Evolutionary conservation across 2,888 invertebrate genomes (phyloP), one percentile per base, ranked within the genome.

Genomic region (Periphyllus acericola): DNA sequence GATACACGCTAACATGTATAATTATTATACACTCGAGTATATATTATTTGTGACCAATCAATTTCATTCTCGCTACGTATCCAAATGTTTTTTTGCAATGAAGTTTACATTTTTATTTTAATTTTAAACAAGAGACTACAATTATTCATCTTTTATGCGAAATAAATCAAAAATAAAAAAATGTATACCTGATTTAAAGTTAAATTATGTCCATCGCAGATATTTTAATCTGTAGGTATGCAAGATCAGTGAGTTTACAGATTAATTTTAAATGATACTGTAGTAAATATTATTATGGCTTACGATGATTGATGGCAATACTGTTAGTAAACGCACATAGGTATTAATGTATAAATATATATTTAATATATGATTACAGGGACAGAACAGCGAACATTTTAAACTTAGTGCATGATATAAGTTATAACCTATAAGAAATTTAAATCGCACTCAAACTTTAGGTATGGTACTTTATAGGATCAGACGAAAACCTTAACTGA

Each of bases 21-120:
- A 81, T 81, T 66, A 66, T n/a, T 71, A 46, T 81, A 36, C 14
- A 17, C 32, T 19, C 29, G 40, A 17, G 32, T 29, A 14, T 17
- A 81, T 40, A 34, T 68, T 71, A 46, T 81, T 81, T 81, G 71
- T 81, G 81, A 68, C 46, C 46, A 46, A 81, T 71, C 40, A 46
- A 68, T 81, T 81, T 68, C 29, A 80, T 40, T 11, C 9, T 29
- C n/a, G 3, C 19, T n/a, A 40, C 29, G 29, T 21, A 66, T 80
- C 11, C 29, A 68, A 80, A 80, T 36, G n/a, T 11, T 71, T 29
- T 71, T 29, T 29, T 32, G 29, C 71, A 29, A 11, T 68, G 29
- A n/a, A 68, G 29, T 68, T n/a, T 68, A 68, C n/a, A 68, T 71
- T 71, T 71, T 71, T 71, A 32, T 17, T 32, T 71, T 32, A 32